Conservation (phyloP, 2,888 invertebrate species). For the Drosophila nr. fundita region DNA sequence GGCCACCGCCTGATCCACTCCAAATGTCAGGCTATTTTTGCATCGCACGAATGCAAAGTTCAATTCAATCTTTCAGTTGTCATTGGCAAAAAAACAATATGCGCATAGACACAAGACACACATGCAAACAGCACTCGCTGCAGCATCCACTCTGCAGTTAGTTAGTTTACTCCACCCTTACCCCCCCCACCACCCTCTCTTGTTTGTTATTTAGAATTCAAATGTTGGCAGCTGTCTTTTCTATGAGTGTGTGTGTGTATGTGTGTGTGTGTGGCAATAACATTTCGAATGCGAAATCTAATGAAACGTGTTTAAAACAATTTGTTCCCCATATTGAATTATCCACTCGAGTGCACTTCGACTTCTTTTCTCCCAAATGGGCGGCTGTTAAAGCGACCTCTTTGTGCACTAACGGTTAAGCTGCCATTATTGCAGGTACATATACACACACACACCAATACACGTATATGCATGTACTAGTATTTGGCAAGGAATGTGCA, state of each 20-base stretch:
- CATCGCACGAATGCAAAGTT: constrained; percentile 68
- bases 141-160: constrained; percentile 22
- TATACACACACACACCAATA: too few species aligned
- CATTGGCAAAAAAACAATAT: constrained; percentile 73
- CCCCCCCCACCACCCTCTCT: neutral
- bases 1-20: neutral
- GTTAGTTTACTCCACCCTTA: constrained; percentile 36
- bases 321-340: constrained; percentile 80
- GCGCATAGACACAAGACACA: constrained; percentile 27
- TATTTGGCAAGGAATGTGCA: neutral
- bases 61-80: constrained; percentile 82
- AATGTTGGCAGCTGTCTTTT: constrained; percentile 36
- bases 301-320: constrained; percentile 82
- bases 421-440: constrained; percentile 5
- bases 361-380: constrained; percentile 43
- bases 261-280: constrained; percentile 37
- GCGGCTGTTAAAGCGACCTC: constrained; percentile 6
- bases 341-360: constrained; percentile 71
- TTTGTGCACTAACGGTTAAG: constrained; percentile 11
- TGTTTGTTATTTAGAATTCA: constrained; percentile 59
- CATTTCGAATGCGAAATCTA: constrained; percentile 70
- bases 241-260: constrained; percentile 10
- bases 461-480: neutral
- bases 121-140: constrained; percentile 3
- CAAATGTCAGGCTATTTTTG: constrained; percentile 16